These are phyloP conservation scores for Phocides pigmalion DNA, from an alignment of 1,140 invertebrate species.

Conservation along the genomic window DNA sequence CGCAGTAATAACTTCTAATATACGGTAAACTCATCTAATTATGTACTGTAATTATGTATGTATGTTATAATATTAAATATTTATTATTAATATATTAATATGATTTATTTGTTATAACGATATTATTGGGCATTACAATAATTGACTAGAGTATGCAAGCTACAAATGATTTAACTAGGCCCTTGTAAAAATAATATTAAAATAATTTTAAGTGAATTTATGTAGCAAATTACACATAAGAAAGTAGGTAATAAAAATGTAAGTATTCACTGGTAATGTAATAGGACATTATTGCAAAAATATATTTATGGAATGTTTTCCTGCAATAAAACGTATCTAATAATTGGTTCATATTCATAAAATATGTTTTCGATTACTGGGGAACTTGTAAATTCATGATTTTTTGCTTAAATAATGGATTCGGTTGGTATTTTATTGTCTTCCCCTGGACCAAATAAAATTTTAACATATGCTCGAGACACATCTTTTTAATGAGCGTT, in stretches of 20 bases:
- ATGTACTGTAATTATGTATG: no score
- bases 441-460: no score
- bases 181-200: slow-evolving; percentile 29
- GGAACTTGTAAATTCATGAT: no score
- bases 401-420: not conserved
- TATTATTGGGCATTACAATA: slow-evolving; percentile 50
- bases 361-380: slow-evolving; percentile 2
- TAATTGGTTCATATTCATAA: slow-evolving; percentile 7
- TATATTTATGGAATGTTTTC: slow-evolving; percentile 14
- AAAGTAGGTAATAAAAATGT: no score
- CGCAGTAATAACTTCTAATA: not conserved
- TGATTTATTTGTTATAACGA: not conserved
- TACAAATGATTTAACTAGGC: slow-evolving; percentile 59
- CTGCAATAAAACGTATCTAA: slow-evolving; percentile 17
- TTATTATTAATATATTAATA: not conserved
- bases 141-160: slow-evolving; percentile 73
- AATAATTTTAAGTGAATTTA: not conserved
- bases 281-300: no score
- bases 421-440: slow-evolving; percentile 14
- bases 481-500: not conserved
- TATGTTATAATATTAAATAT: not conserved
- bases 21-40: no score
- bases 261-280: no score
- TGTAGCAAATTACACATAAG: no score
- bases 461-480: not conserved